phyloP scores from a whole-genome alignment of 2,113 vertebrate species.

The Caranx melampygus region DNA sequence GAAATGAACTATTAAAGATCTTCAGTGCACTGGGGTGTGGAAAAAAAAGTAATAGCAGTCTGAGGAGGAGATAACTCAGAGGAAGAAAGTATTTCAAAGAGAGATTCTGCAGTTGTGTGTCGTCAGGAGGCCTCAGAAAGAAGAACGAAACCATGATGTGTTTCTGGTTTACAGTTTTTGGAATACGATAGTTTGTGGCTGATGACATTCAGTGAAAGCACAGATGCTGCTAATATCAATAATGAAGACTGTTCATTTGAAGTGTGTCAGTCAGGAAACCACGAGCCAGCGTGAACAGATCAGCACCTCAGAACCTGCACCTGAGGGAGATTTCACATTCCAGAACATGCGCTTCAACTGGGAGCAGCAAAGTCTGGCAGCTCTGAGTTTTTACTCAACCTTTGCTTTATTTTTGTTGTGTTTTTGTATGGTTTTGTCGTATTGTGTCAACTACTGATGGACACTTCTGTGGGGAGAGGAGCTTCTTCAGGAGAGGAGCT shows the following conservation, averaged over 20 bases:
- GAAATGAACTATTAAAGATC: conserved; percentile 46
- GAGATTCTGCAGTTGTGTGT: conserved; percentile 31
- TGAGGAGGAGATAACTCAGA: conserved; percentile 40
- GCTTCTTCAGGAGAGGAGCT: no score
- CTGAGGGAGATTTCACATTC: conserved; percentile 12
- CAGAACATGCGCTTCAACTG: no score
- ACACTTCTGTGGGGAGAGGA: no score
- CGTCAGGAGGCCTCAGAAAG: conserved; percentile 1
- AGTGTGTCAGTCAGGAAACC: conserved; percentile 22
- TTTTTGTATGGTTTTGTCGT: no score
- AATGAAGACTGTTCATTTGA: conserved; percentile 22
- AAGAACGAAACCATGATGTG: conserved; percentile 3
- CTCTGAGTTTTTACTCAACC: no score
- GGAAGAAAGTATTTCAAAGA: conserved; percentile 34
- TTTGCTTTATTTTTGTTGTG: no score
- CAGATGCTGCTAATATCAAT: conserved; percentile 19
- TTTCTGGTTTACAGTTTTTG: neutral
- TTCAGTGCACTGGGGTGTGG: conserved; percentile 26
- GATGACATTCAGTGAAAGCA: conserved; percentile 4
- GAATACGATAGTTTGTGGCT: neutral
- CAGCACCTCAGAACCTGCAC: neutral
- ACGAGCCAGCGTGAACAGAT: conserved; percentile 1
- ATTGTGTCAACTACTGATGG: no score
- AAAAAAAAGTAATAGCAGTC: conserved; percentile 37
- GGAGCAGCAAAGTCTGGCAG: no score